Evolutionary conservation across 2,113 vertebrate species (phyloP).

Genomic region (Thunnus thynnus): DNA sequence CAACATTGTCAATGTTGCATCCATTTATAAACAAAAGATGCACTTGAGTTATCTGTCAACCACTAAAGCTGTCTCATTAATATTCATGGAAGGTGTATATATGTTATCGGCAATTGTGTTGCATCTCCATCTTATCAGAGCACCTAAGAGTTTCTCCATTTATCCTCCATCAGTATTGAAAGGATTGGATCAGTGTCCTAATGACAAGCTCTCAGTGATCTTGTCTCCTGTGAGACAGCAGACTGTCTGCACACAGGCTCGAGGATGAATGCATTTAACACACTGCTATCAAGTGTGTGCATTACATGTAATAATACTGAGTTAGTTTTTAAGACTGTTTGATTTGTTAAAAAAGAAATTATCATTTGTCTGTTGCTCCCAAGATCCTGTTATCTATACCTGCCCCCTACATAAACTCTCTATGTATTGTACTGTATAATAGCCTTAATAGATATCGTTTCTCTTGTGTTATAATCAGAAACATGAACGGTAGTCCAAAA

Average conservation of each 20-base stretch:
- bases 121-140: background rate
- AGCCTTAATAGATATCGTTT: no score
- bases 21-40: background rate
- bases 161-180: background rate
- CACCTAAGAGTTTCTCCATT: conserved; percentile 4
- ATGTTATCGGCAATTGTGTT: background rate
- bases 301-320: no score
- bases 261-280: background rate
- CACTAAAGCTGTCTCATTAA: background rate
- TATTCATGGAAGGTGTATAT: background rate
- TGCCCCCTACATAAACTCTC: no score
- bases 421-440: no score
- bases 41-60: background rate
- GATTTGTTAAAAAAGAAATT: no score
- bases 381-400: no score
- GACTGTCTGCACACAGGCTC: background rate
- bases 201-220: background rate
- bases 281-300: background rate
- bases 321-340: no score
- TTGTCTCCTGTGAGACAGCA: background rate
- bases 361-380: no score
- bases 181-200: background rate
- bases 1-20: background rate
- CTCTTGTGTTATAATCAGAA: no score
- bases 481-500: no score